Base-by-base conservation (phyloP, 2,113 vertebrate genomes). In the Hippocampus barbouri region DNA sequence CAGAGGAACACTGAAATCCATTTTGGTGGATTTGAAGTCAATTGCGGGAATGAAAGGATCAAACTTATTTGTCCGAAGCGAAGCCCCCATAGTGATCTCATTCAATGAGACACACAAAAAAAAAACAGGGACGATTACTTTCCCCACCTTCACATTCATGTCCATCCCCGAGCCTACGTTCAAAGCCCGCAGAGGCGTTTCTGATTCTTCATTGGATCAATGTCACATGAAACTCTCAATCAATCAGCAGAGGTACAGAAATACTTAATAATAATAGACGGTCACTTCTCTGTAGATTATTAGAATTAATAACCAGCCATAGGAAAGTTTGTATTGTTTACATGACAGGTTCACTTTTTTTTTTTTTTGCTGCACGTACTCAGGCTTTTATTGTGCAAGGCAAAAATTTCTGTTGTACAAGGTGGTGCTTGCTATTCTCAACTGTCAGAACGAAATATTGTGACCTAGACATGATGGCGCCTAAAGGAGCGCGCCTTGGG, bases 11-110 rank as follows among this genome's bases (percentile, higher is more conserved):
- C 70, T 54, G 40, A 77, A 86, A 85, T 84, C 85, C 87, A 79
- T 88, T 82, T 83, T n/a, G 8, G 76, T 77, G 78, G 83, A 91
- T 85, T 88, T 66, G 74, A 87, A 86, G 78, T 85, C 77, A 82
- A 87, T 88, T 85, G 67, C 30, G 71, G 76, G 79, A 86, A 89
- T 86, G 74, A 83, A 74, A 82, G 85, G 82, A 89, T 88, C 82
- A 87, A 82, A 66, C 64, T 66, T 66, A 69, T 73, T 81, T 74
- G 75, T 80, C 73, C 74, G 76, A 83, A 75, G 54, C 66, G 75
- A 76, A 69, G 75, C 76, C 79, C 74, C 79, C 59, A 41, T 59
- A 53, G 59, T 86, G 80, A 79, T 78, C 64, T 79, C 76, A 85
- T 82, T 78, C 82, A 62, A 74, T 72, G 5, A 70, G 78, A 78